These are phyloP conservation scores for Dynastes grantii DNA, from an alignment of 2,888 invertebrate genomes.

Conservation along the genomic window DNA sequence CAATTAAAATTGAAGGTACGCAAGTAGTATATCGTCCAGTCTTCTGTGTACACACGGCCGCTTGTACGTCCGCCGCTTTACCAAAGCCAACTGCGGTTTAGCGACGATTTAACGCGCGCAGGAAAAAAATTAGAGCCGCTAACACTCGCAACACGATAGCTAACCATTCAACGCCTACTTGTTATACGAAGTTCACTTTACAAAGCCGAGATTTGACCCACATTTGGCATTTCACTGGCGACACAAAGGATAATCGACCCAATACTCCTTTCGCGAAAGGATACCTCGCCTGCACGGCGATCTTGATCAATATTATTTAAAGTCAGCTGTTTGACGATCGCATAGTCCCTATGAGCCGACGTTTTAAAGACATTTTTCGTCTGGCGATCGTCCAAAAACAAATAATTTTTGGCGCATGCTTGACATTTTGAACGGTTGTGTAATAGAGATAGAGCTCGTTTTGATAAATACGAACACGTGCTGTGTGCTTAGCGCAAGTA, in stretches of 20 bases:
- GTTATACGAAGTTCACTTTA: slow-evolving; percentile 51
- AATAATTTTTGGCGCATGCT: slow-evolving; percentile 49
- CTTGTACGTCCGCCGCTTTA: slow-evolving; percentile 14
- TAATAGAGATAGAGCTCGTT: slow-evolving; percentile 21
- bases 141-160: slow-evolving; percentile 49
- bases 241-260: slow-evolving; percentile 47
- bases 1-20: slow-evolving; percentile 36
- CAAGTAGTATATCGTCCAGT: background rate
- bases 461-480: slow-evolving; percentile 31
- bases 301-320: slow-evolving; percentile 41
- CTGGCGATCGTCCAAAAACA: slow-evolving; percentile 26
- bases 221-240: slow-evolving; percentile 48
- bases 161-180: slow-evolving; percentile 52
- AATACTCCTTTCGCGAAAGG: slow-evolving; percentile 36
- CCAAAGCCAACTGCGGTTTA: slow-evolving; percentile 22
- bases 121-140: slow-evolving; percentile 44
- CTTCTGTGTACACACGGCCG: background rate
- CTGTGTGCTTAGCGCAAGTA: slow-evolving; percentile 7
- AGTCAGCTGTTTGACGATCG: slow-evolving; percentile 34
- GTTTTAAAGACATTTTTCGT: slow-evolving; percentile 10
- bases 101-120: slow-evolving; percentile 34
- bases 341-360: background rate
- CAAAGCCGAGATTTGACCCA: slow-evolving; percentile 57
- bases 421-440: slow-evolving; percentile 46
- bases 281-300: slow-evolving; percentile 15